Evolutionary conservation across 2,888 invertebrate genomes (phyloP), one percentile per base, ranked within the genome.

Genomic region (Acanthosepion pharaonis): DNA sequence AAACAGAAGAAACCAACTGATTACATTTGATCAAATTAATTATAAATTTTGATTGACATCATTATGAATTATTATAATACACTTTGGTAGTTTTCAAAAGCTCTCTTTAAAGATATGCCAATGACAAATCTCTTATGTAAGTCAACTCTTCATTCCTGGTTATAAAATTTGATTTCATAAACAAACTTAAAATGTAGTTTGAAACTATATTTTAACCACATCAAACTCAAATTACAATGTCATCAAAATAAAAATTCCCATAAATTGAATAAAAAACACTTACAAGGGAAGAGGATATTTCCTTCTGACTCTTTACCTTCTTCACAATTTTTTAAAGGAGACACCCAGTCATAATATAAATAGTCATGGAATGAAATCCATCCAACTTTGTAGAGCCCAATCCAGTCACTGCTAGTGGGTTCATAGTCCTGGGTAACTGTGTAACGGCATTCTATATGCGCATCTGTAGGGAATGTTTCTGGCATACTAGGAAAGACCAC

Each of bases 381-480:
- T 23, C 97, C 97, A 2, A 97, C 97, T 95, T 96, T 97, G 95
- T 96, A 97, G 91, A 97, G 95, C 0, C 97, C 97, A n/a, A 97
- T 96, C 96, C 97, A 97, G 95, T 97, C 97, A 28, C 96, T 94
- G 11, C 95, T 95, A 15, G 96, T 96, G 28, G 96, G 96, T 33
- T 96, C 95, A 2, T 97, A 96, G 55, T 96, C 95, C 11, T 96
- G 94, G 5, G 96, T 97, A 94, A 97, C 95, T 6, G 96, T 97
- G 95, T 97, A 97, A 23, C 94, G 64, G 94, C 97, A 97, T 33
- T 96, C 96, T 25, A 97, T 95, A 95, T 97, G 96, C 11, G 96
- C 96, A 95, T 96, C 97, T 20, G 96, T 96, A 11, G 97, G 96
- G 95, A 97, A 97, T 5, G 96, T 96, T 95, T 97, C 97, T 3